These are phyloP conservation scores for Columba guinea DNA, from an alignment of 2,797 vertebrate genomes.

Conservation along the genomic window DNA sequence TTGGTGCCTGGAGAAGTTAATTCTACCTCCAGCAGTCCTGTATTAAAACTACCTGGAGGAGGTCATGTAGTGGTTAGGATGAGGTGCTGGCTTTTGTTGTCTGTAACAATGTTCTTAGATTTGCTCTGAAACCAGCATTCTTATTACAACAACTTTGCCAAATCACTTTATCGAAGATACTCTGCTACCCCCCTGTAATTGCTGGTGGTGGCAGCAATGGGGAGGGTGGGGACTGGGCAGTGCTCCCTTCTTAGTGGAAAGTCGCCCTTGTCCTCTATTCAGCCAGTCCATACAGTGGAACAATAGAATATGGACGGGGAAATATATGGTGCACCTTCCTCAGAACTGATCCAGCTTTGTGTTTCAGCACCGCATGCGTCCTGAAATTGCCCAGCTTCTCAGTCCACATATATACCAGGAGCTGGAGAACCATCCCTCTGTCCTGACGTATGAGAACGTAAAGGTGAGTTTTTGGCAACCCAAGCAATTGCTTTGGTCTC, in stretches of 20 bases:
- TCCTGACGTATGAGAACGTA: slow-evolving; percentile 88
- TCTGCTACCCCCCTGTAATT: not conserved
- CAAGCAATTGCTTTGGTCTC: not conserved
- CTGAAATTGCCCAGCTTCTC: slow-evolving; percentile 90
- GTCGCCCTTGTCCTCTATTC: not conserved
- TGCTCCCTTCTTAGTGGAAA: not conserved
- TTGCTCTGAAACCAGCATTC: not conserved
- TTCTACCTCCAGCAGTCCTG: not conserved
- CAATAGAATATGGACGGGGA: not conserved
- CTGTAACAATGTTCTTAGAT: not conserved
- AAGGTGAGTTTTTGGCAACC: slow-evolving; percentile 78
- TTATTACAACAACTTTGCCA: not conserved
- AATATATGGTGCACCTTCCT: not conserved
- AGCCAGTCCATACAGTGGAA: not conserved
- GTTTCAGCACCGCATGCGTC: slow-evolving; percentile 93
- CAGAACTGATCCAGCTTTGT: not conserved
- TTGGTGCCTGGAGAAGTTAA: not conserved
- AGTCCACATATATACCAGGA: slow-evolving; percentile 90
- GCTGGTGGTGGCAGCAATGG: not conserved
- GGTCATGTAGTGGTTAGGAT: not conserved
- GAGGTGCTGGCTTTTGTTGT: not conserved
- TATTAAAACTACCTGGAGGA: not conserved
- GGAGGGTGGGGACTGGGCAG: not conserved
- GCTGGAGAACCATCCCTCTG: slow-evolving; percentile 91
- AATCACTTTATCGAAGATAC: not conserved